Conservation (phyloP, 2,888 invertebrate genomes). For the Ashinkailepas kermadecensis region DNA sequence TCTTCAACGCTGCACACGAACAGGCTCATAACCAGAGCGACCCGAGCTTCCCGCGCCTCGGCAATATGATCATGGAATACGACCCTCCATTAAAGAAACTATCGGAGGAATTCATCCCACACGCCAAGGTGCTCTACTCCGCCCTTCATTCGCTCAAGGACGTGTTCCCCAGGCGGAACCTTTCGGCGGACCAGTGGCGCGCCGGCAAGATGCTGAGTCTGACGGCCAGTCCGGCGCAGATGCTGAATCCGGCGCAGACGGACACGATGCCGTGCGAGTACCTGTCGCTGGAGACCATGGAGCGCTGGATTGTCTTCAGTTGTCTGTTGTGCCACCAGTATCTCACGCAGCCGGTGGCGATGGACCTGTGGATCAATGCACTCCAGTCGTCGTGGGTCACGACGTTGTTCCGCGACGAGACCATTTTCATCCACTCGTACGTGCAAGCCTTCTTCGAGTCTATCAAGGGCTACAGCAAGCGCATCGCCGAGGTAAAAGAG, state of each 20-base stretch:
- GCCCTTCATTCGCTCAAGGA: conserved; percentile 81
- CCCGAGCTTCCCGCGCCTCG: conserved; percentile 86
- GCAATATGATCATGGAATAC: conserved; percentile 96
- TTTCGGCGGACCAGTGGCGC: conserved; percentile 87
- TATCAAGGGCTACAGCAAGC: conserved; percentile 87
- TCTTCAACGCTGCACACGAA: conserved; percentile 97
- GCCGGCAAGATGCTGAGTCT: conserved; percentile 87
- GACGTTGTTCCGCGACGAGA: conserved; percentile 92
- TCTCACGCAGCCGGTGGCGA: conserved; percentile 67
- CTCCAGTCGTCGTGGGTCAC: conserved; percentile 91
- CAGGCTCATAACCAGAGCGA: conserved; percentile 83
- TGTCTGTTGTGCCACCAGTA: conserved; percentile 83
- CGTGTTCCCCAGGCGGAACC: conserved; percentile 80
- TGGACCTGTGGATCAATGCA: conserved; percentile 69
- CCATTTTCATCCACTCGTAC: conserved; percentile 88
- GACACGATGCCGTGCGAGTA: conserved; percentile 98
- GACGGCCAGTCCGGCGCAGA: conserved; percentile 86
- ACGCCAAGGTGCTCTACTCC: conserved; percentile 73
- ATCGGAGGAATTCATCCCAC: conserved; percentile 93
- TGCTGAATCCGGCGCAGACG: conserved; percentile 87
- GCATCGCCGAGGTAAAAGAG: conserved; percentile 92
- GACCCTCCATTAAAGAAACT: conserved; percentile 91
- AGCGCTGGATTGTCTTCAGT: conserved; percentile 95
- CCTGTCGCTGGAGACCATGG: conserved; percentile 87
- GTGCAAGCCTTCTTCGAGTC: conserved; percentile 88